Evolutionary conservation across 2,888 invertebrate species (phyloP).

Genomic region (Lamellibrachia columna): DNA sequence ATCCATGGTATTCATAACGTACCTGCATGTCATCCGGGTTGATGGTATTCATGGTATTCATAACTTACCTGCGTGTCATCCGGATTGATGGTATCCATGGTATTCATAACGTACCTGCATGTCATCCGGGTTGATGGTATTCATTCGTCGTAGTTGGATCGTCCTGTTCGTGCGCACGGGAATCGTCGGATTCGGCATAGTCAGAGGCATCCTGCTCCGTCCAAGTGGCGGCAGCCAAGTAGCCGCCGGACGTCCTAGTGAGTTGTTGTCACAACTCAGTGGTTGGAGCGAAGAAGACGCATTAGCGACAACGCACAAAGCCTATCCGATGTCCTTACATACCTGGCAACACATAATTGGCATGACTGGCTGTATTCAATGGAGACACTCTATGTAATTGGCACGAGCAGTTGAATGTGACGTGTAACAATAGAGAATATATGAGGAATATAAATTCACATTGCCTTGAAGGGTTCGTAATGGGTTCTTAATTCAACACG

Average conservation of each 20-base stretch:
- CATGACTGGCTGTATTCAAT: neutral
- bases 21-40: neutral
- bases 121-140: slow-evolving; percentile 7
- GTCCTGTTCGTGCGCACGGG: slow-evolving; percentile 17
- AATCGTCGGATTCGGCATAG: neutral
- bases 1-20: neutral
- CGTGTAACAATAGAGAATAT: neutral
- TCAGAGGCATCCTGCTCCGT: neutral
- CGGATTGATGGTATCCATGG: neutral
- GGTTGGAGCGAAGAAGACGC: neutral
- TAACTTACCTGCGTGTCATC: neutral
- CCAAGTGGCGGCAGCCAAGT: neutral
- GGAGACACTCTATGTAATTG: neutral
- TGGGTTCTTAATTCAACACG: neutral
- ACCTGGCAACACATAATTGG: neutral
- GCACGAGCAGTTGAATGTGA: neutral
- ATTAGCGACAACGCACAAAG: neutral
- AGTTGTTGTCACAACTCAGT: neutral
- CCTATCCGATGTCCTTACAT: neutral
- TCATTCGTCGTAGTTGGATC: slow-evolving; percentile 13
- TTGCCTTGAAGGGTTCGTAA: neutral
- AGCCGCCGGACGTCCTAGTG: neutral
- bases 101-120: neutral
- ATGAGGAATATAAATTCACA: neutral
- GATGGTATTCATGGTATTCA: neutral